Evolutionary conservation across 2,113 vertebrate genomes (phyloP), one percentile per base, ranked within the genome.

Genomic region (Cyanocitta stelleri): DNA sequence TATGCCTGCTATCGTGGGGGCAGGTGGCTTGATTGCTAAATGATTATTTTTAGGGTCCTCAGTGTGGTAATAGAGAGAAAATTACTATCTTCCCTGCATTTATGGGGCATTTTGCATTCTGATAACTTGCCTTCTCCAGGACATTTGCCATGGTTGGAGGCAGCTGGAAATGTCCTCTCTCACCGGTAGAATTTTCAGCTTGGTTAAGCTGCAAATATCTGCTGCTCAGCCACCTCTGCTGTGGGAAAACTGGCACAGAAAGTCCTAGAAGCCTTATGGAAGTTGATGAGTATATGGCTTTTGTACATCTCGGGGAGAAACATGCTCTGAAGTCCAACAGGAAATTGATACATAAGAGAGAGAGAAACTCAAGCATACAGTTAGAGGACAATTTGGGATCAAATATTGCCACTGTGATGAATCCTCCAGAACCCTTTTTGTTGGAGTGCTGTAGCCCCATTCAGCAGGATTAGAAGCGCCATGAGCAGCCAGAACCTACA

Each of bases 11-110:
- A 9, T 78, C 33, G 10, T 81, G 64, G 69, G 86, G 68, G 56
- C 56, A 93, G 80, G 80, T 91, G 80, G 43, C 89, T 90, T 93
- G 64, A 72, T 81, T 89, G 64, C 37, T 67, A 59, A 83, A 85
- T 87, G 11, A 54, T 87, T 78, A 71, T 55, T 59, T 95, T 91
- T 91, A 92, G 44, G 48, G 66, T 96, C 48, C 69, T 92, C 56
- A 59, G 44, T 59, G 21, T 89, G 69, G 56, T 68, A 68, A 64
- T 82, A 87, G 48, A 94, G 32, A 80, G 73, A 67, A 85, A 89
- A 89, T 89, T 56, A 68, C 13, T 44, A 44, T 44, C 44, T 89
- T 89, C 24, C 13, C 15, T 0, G 7, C 19, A 33, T 91, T 95
- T 92, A 85, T 24, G 7, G 64, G 61, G 21, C 19, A 46, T 87